Base-by-base conservation (phyloP, 2,888 invertebrate species). In the Oligia latruncula region DNA sequence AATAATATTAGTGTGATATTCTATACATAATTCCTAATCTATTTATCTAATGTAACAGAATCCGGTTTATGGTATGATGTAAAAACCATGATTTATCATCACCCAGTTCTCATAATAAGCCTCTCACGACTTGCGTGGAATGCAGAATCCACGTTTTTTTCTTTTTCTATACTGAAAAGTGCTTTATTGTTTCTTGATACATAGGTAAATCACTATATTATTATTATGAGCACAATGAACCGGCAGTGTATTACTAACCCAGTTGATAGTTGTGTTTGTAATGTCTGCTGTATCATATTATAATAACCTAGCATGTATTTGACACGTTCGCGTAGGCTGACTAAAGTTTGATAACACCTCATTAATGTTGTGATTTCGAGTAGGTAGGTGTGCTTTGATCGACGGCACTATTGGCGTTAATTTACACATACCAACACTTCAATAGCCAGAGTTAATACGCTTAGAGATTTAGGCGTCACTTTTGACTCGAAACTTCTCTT, bases 341-440 rank as follows among this genome's bases (percentile, higher is more conserved):
- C 65, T 35, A 70, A 68, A 78, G 83, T 86, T 82, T 86, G 68
- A 84, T 86, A 86, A 83, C 78, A 86, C n/a, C 60, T n/a, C 43
- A 20, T 9, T 29, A 15, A 43, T 84, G 66, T 82, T 84, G 62
- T 77, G 71, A 66, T 73, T 82, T 77, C 20, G 17, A 43, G 43
- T 29, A 49, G 20, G 58, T 83, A 70, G 17, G n/a, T 73, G 72
- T 81, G 77, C 74, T 76, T 67, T 65, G 52, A 17, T 72, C 15
- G 17, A 23, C n/a, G 3, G 2, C 20, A 29, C 9, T 60, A 35
- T n/a, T 70, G 49, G 58, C 35, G 20, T 35, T 40, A 35, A 55
- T 52, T 71, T 71, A 40, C 35, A 35, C 8, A 29, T 6, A 29
- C 43, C 43, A 43, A 43, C 43, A 43, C 43, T 43, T 43, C 43